Percentiles rank a stretch among this genome's conserved stretches.
Evolutionary conservation across 2,888 invertebrate species (phyloP).

Genomic region (Agriopis leucophaearia): DNA sequence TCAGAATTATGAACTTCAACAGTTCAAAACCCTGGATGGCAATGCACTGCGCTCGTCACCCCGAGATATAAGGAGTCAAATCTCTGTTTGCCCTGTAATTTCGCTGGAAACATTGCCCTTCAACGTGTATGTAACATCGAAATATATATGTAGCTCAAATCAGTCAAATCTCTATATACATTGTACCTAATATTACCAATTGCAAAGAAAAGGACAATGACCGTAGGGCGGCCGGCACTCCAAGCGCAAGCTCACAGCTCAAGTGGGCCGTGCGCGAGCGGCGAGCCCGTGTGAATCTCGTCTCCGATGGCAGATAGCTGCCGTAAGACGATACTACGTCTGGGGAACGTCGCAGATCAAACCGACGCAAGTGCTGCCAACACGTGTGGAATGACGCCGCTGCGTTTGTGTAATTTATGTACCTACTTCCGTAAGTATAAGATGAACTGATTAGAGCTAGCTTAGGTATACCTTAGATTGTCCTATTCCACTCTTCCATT

Average conservation of each 20-base stretch:
- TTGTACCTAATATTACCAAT: slow-evolving; percentile 5
- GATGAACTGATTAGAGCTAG: too few species aligned
- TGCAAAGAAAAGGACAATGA: slow-evolving; percentile 39
- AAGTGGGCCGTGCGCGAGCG: slow-evolving; percentile 55
- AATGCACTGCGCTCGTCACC: too few species aligned
- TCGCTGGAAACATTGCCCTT: too few species aligned
- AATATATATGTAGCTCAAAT: too few species aligned
- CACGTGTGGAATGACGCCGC: slow-evolving; percentile 76
- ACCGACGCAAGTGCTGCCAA: slow-evolving; percentile 53
- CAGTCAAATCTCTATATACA: too few species aligned
- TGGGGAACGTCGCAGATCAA: slow-evolving; percentile 72
- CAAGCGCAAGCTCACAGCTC: slow-evolving; percentile 49
- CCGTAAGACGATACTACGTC: slow-evolving; percentile 80
- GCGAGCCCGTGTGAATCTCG: slow-evolving; percentile 73
- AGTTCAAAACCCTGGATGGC: too few species aligned
- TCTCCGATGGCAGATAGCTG: slow-evolving; percentile 57
- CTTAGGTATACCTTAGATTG: too few species aligned
- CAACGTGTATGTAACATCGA: too few species aligned
- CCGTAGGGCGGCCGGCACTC: slow-evolving; percentile 42
- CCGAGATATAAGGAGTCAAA: too few species aligned
- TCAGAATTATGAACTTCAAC: too few species aligned
- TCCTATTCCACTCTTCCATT: too few species aligned
- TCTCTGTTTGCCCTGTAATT: too few species aligned
- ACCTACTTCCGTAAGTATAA: slow-evolving; percentile 1
- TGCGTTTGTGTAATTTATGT: slow-evolving; percentile 49